Percentiles rank a stretch among this genome's conserved stretches.
Conservation (phyloP, 2,113 vertebrate species). For the Ophiodon elongatus region DNA sequence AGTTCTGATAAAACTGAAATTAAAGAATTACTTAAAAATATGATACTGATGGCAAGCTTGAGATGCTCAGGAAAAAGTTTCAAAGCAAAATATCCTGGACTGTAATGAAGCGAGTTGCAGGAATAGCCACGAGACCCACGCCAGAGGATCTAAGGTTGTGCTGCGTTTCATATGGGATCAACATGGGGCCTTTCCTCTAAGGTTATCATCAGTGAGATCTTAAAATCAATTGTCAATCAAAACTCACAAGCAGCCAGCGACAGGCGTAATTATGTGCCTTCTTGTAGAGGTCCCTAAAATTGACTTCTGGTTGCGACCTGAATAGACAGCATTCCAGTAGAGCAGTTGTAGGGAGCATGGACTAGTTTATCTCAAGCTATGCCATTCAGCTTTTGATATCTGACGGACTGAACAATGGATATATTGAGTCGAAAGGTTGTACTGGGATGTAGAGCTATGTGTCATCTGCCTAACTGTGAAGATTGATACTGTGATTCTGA, state of each 20-base stretch:
- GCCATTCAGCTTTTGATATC: background rate
- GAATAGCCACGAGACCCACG: background rate
- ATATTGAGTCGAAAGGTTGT: background rate
- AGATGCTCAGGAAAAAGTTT: background rate
- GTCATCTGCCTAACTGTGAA: background rate
- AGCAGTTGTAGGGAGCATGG: background rate
- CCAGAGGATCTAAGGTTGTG: background rate
- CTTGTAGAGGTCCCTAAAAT: background rate
- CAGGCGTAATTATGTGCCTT: background rate
- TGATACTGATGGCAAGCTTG: background rate
- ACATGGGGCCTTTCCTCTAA: background rate
- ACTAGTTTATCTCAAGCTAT: background rate
- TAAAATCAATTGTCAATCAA: conserved; percentile 8
- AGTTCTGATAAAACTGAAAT: too few species aligned
- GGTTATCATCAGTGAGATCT: conserved; percentile 13
- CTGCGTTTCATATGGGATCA: conserved; percentile 6
- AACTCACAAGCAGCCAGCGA: background rate
- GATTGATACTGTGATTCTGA: background rate
- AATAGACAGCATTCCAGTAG: background rate
- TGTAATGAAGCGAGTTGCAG: background rate
- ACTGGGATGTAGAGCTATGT: background rate
- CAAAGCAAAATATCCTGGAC: background rate
- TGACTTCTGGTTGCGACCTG: background rate
- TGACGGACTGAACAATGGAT: background rate
- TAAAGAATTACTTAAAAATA: background rate